phyloP scores from a whole-genome alignment of 2,888 invertebrate genomes.

The Adelognathus sp. region DNA sequence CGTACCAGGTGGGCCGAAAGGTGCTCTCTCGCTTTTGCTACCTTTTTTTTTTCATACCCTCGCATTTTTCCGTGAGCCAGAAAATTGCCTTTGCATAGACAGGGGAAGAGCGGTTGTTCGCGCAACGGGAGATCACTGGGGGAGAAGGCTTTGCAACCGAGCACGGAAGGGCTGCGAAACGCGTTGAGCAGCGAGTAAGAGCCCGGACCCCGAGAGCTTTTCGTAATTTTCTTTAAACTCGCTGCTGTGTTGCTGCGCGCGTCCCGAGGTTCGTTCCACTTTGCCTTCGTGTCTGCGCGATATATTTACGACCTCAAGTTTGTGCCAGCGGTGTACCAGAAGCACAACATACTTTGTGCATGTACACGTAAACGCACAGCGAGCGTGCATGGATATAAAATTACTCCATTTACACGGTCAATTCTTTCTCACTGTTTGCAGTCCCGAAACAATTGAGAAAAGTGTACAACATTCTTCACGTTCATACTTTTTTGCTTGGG shows the following conservation, averaged over 20 bases:
- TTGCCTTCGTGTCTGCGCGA: conserved; percentile 42
- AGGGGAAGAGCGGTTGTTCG: conserved; percentile 40
- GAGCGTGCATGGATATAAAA: neutral
- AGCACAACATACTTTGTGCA: neutral
- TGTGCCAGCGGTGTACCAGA: neutral
- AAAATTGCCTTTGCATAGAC: conserved; percentile 66
- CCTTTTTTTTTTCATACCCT: conserved; percentile 43
- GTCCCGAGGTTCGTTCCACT: conserved; percentile 52
- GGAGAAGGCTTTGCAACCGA: neutral
- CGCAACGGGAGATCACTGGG: neutral
- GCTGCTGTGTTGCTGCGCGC: conserved; percentile 30
- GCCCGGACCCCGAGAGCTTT: conserved; percentile 56
- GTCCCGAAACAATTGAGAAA: neutral
- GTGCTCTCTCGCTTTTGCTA: too few species aligned
- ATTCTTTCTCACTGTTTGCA: neutral
- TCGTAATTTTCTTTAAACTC: conserved; percentile 62
- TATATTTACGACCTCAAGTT: conserved; percentile 49
- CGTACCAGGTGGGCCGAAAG: conserved; percentile 44
- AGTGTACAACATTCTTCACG: too few species aligned
- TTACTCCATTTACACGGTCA: neutral
- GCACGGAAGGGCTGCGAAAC: conserved; percentile 29
- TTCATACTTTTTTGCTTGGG: neutral
- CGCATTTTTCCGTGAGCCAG: conserved; percentile 59
- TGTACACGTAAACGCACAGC: neutral
- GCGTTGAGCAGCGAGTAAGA: conserved; percentile 28